Conservation (phyloP, 1,140 invertebrate genomes). For the Tenebrio molitor region DNA sequence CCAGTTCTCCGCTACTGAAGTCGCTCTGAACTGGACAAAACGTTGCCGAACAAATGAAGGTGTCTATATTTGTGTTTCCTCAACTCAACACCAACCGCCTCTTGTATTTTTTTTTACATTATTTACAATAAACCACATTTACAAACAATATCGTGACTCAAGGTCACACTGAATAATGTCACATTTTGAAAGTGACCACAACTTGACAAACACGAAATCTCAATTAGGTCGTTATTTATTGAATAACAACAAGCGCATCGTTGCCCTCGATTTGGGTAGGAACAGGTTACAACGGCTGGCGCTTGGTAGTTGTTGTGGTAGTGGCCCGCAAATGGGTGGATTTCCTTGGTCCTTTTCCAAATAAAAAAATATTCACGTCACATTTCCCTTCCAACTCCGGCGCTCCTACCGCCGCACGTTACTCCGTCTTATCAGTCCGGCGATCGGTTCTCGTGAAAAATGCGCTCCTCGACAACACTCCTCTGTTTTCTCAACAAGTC, state of each 20-base stretch:
- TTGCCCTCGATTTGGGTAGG: too few relatives aligned
- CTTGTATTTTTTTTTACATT: too few relatives aligned
- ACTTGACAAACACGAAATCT: neutral
- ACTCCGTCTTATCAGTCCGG: neutral
- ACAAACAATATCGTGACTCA: neutral
- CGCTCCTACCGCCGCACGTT: neutral
- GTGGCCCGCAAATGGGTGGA: neutral
- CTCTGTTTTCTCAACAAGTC: neutral
- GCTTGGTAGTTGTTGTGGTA: neutral
- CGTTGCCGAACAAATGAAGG: too few relatives aligned
- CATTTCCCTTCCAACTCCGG: conserved; percentile 7
- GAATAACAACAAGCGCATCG: too few relatives aligned
- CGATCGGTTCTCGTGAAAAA: neutral
- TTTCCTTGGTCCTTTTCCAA: neutral
- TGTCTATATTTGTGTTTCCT: neutral
- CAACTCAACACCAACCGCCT: too few relatives aligned
- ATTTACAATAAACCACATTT: too few relatives aligned
- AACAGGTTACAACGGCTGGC: too few relatives aligned
- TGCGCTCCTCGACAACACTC: neutral
- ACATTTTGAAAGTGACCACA: neutral
- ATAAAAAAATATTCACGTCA: neutral
- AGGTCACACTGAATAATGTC: neutral
- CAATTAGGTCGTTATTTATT: neutral
- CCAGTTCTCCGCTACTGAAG: too few relatives aligned
- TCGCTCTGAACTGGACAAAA: too few relatives aligned